Evolutionary conservation across 2,113 vertebrate genomes (phyloP), one percentile per base, ranked within the genome.

Genomic region (Oncorhynchus tshawytscha): DNA sequence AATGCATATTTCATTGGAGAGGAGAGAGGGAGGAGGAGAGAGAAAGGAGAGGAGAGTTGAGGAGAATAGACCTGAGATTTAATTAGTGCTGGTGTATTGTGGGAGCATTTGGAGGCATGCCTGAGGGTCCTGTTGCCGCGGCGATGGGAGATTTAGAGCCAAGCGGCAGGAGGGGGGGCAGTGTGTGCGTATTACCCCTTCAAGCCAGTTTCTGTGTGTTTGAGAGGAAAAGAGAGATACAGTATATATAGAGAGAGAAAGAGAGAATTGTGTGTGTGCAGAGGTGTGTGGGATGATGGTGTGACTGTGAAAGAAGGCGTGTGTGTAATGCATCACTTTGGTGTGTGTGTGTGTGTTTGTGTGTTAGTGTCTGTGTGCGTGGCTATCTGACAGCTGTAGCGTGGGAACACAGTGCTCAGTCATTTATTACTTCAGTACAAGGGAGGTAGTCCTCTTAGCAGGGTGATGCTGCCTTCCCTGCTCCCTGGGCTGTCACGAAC

Each of bases 71-170:
- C 45, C 85, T 22, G 75, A 86, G 79, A 89, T 85, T 71, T 64
- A 85, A 92, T 89, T 88, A 88, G 82, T 78, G 70, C 69, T 79
- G 78, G 83, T 85, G 86, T 84, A 87, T 78, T 84, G 80, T 85
- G 83, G 81, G 79, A 81, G 70, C 73, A 54, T 6, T 66, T 78
- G 73, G 83, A 87, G 83, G 75, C 77, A 71, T 64, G 86, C 83
- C 81, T 79, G 48, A 3, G 72, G 84, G 74, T 73, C 73, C 78
- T 71, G 79, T 81, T 79, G 76, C 83, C 73, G 75, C 77, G 84
- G 71, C 11, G 73, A 81, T 76, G 67, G 75, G 39, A 68, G 59
- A 72, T 80, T 76, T 62, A 72, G 65, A 84, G 73, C 24, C 57
- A 68, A 80, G 77, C 39, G 80, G 73, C 1, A 1, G 29, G 29